phyloP scores from a whole-genome alignment of 2,888 invertebrate species.

The Auanema sp. region DNA sequence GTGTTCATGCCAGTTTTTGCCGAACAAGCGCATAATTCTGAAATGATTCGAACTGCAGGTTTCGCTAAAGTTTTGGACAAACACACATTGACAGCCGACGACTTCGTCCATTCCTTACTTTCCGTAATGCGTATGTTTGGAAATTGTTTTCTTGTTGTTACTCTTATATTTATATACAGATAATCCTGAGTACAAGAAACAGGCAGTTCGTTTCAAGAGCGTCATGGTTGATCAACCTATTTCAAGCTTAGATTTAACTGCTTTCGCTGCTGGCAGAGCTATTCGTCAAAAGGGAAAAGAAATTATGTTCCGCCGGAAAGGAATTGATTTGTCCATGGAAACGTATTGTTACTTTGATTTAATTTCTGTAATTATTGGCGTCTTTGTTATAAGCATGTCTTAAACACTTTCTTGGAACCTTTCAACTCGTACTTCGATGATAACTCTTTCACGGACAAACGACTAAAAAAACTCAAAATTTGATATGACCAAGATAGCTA shows the following conservation, averaged over 20 bases:
- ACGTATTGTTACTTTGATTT: no score
- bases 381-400: no score
- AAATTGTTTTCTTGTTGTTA: not conserved
- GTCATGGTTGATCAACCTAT: slow-evolving; percentile 36
- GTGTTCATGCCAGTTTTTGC: slow-evolving; percentile 45
- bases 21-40: slow-evolving; percentile 42
- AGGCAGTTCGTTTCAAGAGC: slow-evolving; percentile 11
- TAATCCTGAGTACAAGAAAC: slow-evolving; percentile 23
- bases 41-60: slow-evolving; percentile 29
- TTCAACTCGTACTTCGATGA: no score
- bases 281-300: slow-evolving; percentile 5
- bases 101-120: not conserved
- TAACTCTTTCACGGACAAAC: no score
- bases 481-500: no score
- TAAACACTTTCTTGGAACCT: no score
- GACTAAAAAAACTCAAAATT: no score
- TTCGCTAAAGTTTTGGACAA: slow-evolving; percentile 18
- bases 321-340: slow-evolving; percentile 14
- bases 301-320: slow-evolving; percentile 17
- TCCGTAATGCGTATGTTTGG: not conserved
- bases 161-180: slow-evolving; percentile 8
- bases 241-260: slow-evolving; percentile 26
- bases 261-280: slow-evolving; percentile 23
- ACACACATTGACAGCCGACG: slow-evolving; percentile 5
- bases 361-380: no score